Conservation (phyloP, 1,140 invertebrate genomes). For the Myzus persicae region DNA sequence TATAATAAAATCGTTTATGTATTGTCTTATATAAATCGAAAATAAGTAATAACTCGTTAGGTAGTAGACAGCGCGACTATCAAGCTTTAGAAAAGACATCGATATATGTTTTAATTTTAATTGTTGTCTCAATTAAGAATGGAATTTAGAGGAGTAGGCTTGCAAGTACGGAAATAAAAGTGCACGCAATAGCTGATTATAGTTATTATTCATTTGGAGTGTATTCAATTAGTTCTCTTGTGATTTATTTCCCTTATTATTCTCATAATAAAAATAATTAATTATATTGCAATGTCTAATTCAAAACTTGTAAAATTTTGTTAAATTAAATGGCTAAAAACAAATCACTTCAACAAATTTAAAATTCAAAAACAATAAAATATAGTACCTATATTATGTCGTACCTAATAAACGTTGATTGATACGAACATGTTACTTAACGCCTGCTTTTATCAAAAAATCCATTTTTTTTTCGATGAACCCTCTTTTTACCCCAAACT, state of each 20-base stretch:
- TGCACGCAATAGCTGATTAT: neutral
- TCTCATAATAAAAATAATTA: neutral
- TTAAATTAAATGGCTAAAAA: neutral
- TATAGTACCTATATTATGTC: too few species aligned
- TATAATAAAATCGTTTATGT: neutral
- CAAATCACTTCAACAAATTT: neutral
- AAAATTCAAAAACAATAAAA: neutral
- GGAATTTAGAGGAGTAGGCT: neutral
- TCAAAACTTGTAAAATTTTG: neutral
- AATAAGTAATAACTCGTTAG: neutral
- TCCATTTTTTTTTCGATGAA: neutral
- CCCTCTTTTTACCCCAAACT: neutral
- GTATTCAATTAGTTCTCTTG: neutral
- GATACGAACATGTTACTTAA: neutral
- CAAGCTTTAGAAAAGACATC: neutral
- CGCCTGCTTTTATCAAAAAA: neutral
- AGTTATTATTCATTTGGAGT: neutral
- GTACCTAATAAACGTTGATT: neutral
- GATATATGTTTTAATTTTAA: neutral
- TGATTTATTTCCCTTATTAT: neutral
- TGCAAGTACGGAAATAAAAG: neutral
- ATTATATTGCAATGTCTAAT: neutral
- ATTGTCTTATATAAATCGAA: neutral
- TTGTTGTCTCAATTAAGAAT: neutral
- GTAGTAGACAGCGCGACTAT: neutral